Evolutionary conservation across 2,113 vertebrate genomes (phyloP).

Genomic region (Entomyzon cyanotis): DNA sequence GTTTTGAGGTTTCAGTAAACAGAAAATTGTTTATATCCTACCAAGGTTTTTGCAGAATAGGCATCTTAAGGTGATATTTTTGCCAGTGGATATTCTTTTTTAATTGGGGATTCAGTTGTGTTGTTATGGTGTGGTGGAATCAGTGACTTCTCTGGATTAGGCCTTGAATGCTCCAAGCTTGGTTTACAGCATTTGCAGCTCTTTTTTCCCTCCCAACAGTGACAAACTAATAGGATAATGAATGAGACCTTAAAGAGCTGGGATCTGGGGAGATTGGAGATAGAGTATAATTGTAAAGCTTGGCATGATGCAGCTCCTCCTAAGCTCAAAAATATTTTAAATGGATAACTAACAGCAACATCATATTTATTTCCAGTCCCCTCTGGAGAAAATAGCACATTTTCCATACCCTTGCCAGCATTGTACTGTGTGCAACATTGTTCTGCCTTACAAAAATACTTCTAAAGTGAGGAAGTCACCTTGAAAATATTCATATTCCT

Average conservation of each 20-base stretch:
- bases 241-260: neutral
- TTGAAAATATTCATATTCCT: neutral
- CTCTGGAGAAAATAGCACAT: neutral
- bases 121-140: neutral
- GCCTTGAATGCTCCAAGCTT: neutral
- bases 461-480: neutral
- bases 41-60: constrained; percentile 9
- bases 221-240: neutral
- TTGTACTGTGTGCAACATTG: neutral
- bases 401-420: neutral
- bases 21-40: constrained; percentile 34
- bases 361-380: neutral
- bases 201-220: neutral
- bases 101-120: neutral
- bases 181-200: neutral
- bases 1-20: constrained; percentile 25
- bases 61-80: neutral
- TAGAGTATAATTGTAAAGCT: neutral
- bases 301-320: neutral
- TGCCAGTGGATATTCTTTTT: constrained; percentile 17
- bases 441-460: neutral
- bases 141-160: neutral
- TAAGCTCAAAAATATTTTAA: neutral
- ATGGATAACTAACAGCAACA: neutral
- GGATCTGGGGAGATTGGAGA: neutral